These are phyloP conservation scores for Catostomus latipinnis DNA, from an alignment of 2,797 vertebrate genomes.

Conservation along the genomic window DNA sequence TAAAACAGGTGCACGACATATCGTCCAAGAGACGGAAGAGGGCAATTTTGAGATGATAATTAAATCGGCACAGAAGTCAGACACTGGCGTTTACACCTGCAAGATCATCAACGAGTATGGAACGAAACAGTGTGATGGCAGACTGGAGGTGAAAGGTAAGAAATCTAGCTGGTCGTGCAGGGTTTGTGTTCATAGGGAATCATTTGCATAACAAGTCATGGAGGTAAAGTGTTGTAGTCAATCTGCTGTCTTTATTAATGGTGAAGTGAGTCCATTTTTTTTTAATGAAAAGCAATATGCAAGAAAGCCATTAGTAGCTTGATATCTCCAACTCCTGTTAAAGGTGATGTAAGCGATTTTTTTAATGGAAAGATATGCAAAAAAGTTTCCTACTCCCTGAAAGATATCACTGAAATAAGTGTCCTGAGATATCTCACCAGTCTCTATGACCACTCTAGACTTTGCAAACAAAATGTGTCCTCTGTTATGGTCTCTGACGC, in stretches of 20 bases:
- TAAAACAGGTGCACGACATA: constrained; percentile 86
- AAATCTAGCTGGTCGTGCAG: background rate
- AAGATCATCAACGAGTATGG: constrained; percentile 98
- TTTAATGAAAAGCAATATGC: background rate
- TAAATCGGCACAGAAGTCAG: constrained; percentile 81
- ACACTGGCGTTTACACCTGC: constrained; percentile 92
- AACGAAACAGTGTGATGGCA: constrained; percentile 92
- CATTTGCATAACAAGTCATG: background rate
- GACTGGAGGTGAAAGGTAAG: constrained; percentile 93
- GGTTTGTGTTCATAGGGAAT: background rate
- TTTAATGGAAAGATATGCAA: too few species aligned
- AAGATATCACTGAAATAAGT: too few species aligned
- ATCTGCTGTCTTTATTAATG: background rate
- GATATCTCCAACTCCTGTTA: too few species aligned
- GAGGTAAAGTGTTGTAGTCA: background rate
- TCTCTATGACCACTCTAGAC: too few species aligned
- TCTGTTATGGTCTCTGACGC: too few species aligned
- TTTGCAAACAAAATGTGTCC: too few species aligned
- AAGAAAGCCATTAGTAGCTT: too few species aligned
- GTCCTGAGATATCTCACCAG: too few species aligned
- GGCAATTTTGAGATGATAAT: constrained; percentile 87
- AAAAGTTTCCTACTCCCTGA: too few species aligned
- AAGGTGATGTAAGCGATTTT: too few species aligned
- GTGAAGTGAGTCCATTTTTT: background rate
- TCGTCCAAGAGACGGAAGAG: constrained; percentile 79